Conservation (phyloP, 2,113 vertebrate species). For the Aegotheles bennettii region DNA sequence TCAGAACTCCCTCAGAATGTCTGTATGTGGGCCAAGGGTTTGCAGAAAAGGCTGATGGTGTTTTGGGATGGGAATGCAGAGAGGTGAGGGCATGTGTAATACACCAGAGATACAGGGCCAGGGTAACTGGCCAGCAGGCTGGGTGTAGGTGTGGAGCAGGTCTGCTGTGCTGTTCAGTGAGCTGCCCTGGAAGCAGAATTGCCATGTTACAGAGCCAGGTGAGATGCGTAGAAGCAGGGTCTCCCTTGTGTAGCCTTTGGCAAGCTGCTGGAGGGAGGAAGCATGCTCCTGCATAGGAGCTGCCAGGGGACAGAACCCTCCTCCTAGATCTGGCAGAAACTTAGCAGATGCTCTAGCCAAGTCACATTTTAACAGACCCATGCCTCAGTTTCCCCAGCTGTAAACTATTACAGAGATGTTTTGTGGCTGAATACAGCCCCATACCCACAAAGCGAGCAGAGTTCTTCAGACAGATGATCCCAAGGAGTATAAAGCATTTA, state of each 20-base stretch:
- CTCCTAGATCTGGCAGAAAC: constrained; percentile 31
- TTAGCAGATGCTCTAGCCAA: constrained; percentile 41
- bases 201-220: neutral
- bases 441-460: neutral
- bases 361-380: constrained; percentile 23
- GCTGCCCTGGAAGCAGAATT: neutral
- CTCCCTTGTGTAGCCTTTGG: neutral
- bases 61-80: neutral
- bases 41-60: neutral
- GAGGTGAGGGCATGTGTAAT: neutral
- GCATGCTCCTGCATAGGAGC: neutral
- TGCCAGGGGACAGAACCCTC: neutral
- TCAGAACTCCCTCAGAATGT: neutral
- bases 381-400: constrained; percentile 69
- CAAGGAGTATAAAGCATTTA: constrained; percentile 23
- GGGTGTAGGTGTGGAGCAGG: neutral
- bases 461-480: constrained; percentile 29
- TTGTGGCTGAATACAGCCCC: constrained; percentile 20
- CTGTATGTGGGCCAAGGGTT: neutral
- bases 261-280: constrained; percentile 9
- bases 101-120: neutral
- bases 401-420: constrained; percentile 36
- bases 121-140: neutral
- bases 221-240: neutral
- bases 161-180: neutral